These are phyloP conservation scores for Acanthiza pusilla DNA, from an alignment of 2,797 vertebrate species.

Conservation along the genomic window DNA sequence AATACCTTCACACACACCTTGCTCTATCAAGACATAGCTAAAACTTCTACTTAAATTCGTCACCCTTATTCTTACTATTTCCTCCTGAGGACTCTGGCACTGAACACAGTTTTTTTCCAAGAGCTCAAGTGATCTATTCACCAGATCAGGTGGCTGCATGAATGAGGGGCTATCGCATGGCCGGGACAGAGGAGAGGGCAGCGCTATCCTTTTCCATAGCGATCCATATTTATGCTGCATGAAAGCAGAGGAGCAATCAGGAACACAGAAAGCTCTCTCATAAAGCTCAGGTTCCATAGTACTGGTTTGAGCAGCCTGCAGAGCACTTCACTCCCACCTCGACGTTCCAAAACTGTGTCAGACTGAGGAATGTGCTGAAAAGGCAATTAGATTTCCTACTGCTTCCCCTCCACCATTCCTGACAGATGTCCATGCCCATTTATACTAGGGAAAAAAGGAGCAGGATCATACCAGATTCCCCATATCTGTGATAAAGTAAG, in stretches of 20 bases:
- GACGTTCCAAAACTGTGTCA: background rate
- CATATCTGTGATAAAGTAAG: background rate
- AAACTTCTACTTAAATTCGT: background rate
- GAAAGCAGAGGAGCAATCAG: background rate
- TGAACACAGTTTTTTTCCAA: background rate
- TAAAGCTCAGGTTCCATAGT: background rate
- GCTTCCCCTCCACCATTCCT: background rate
- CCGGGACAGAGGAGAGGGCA: background rate
- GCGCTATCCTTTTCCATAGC: background rate
- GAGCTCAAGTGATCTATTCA: background rate
- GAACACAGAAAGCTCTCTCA: background rate
- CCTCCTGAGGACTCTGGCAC: background rate
- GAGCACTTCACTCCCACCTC: slow-evolving; percentile 15
- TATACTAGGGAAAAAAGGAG: background rate
- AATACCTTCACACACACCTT: background rate
- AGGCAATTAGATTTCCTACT: background rate
- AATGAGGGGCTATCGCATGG: slow-evolving; percentile 25
- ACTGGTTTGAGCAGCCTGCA: background rate
- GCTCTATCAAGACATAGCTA: background rate
- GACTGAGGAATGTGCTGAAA: slow-evolving; percentile 15
- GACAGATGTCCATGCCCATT: background rate
- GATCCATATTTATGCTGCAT: background rate
- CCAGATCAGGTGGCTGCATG: slow-evolving; percentile 30
- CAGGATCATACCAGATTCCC: fast-evolving
- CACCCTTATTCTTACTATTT: background rate